A percentile compares a stretch with the other conserved stretches of the same genome.
phyloP scores from a whole-genome alignment of 2,113 vertebrate species.

The Pseudois nayaur region DNA sequence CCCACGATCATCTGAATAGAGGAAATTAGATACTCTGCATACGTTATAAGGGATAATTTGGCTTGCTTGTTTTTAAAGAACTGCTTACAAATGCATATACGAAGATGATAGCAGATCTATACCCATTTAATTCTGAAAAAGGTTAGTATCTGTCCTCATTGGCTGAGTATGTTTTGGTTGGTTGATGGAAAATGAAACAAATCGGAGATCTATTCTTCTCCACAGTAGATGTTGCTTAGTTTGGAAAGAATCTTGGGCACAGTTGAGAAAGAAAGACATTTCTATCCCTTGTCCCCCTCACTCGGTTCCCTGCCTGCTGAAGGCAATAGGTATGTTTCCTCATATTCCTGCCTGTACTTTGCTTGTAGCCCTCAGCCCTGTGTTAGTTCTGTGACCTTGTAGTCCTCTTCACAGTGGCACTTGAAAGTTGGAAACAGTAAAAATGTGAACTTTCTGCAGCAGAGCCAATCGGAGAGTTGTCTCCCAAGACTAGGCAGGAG shows the following conservation, averaged over 20 bases:
- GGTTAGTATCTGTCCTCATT: not conserved
- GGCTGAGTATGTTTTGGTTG: not conserved
- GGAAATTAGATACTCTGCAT: not conserved
- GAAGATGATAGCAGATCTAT: not conserved
- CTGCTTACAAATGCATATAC: not conserved
- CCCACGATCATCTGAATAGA: not conserved
- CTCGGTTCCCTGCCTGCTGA: not conserved
- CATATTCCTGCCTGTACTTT: not conserved
- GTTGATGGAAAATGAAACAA: conserved; percentile 15
- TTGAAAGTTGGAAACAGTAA: conserved; percentile 31
- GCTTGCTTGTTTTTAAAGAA: not conserved
- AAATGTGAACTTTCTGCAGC: not conserved
- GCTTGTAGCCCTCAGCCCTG: not conserved
- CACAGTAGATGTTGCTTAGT: not conserved
- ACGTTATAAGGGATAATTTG: not conserved
- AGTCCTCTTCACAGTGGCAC: not conserved
- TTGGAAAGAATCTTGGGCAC: not conserved
- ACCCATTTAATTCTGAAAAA: conserved; percentile 14
- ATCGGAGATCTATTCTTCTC: not conserved
- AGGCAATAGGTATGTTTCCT: not conserved
- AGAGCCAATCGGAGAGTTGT: not conserved
- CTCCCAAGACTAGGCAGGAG: not conserved
- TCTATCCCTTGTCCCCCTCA: not conserved
- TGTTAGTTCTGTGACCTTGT: not conserved
- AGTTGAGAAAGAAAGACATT: not conserved